Conservation (phyloP, 2,797 vertebrate genomes). For the Syndactyla subalaris region DNA sequence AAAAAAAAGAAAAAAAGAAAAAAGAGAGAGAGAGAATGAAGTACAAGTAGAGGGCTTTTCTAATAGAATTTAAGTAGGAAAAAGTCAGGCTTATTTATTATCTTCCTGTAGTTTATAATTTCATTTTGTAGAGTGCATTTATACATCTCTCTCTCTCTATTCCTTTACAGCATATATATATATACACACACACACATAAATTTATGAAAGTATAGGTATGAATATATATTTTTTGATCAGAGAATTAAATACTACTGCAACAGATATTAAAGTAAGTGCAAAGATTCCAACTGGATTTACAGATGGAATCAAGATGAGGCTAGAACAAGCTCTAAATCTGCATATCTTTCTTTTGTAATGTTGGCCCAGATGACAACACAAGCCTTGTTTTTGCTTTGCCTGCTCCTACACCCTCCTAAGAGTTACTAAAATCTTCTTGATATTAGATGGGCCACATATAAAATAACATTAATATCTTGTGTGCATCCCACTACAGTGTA, state of each 20-base stretch:
- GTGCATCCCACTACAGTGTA: neutral
- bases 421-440: neutral
- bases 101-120: neutral
- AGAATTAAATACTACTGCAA: neutral
- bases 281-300: neutral
- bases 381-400: neutral
- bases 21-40: neutral
- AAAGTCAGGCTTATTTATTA: neutral
- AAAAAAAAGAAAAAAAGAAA: neutral
- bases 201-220: neutral
- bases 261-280: neutral
- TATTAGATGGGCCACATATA: neutral
- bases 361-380: neutral
- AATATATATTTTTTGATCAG: neutral
- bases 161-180: neutral
- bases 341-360: neutral
- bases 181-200: neutral
- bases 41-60: neutral
- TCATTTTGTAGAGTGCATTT: neutral
- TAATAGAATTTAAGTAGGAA: neutral
- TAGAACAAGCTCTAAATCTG: neutral
- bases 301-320: neutral
- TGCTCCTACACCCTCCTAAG: neutral
- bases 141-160: neutral
- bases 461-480: neutral